Percentiles rank a stretch among this genome's conserved stretches.
Conservation (phyloP, 2,797 vertebrate species). For the Macropodus opercularis region DNA sequence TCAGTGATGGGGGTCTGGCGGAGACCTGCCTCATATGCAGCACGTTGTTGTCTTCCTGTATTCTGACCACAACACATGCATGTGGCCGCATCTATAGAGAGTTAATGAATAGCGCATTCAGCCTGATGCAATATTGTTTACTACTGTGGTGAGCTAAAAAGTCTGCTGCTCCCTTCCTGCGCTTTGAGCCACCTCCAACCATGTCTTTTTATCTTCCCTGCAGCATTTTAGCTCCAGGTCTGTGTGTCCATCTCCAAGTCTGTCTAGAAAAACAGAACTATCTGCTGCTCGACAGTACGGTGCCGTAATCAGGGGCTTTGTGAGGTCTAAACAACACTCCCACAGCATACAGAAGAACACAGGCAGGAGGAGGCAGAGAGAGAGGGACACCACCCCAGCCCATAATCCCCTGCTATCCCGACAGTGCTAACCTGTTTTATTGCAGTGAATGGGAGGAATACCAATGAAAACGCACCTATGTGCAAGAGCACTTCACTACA, state of each 20-base stretch:
- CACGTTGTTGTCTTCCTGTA: too few species aligned
- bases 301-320: slow-evolving; percentile 59
- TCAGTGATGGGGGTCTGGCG: too few species aligned
- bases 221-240: slow-evolving; percentile 8
- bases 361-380: slow-evolving; percentile 5
- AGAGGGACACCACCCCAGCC: slow-evolving; percentile 39
- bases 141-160: slow-evolving; percentile 1
- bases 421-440: slow-evolving; percentile 63
- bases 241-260: slow-evolving; percentile 25
- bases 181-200: neutral
- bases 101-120: neutral
- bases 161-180: neutral
- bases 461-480: slow-evolving; percentile 43
- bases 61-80: too few species aligned
- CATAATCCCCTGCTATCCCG: slow-evolving; percentile 60
- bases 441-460: slow-evolving; percentile 51
- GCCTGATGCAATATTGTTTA: neutral
- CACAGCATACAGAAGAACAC: slow-evolving; percentile 40
- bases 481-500: slow-evolving; percentile 33
- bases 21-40: too few species aligned
- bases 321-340: slow-evolving; percentile 52
- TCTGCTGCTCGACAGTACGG: slow-evolving; percentile 36
- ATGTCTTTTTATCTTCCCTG: slow-evolving; percentile 14
- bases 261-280: slow-evolving; percentile 49
- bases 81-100: neutral